Evolutionary conservation across 2,797 vertebrate species (phyloP).

Genomic region (Phrynocephalus forsythii): DNA sequence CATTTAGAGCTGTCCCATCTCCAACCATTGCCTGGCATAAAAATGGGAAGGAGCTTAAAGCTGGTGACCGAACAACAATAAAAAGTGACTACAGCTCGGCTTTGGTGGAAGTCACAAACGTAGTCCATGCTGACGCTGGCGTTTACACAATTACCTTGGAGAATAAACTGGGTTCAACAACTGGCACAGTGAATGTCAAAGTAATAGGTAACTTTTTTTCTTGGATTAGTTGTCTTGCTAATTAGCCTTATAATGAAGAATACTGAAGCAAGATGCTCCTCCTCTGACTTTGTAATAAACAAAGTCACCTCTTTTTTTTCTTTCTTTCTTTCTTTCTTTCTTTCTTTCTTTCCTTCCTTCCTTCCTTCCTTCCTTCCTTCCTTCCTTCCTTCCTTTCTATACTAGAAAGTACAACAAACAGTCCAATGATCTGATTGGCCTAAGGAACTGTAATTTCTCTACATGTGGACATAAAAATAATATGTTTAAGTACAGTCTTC

Average conservation of each 20-base stretch:
- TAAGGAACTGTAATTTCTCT: slow-evolving; percentile 3
- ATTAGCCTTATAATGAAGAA: background rate
- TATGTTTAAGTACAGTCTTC: slow-evolving; percentile 25
- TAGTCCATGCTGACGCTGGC: slow-evolving; percentile 90
- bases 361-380: no score
- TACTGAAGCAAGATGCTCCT: background rate
- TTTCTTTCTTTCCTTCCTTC: no score
- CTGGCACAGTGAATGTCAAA: slow-evolving; percentile 95
- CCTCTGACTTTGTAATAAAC: background rate
- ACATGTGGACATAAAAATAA: background rate
- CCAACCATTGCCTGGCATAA: slow-evolving; percentile 96
- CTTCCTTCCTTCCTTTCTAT: no score
- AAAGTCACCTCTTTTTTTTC: no score
- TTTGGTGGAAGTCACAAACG: slow-evolving; percentile 89
- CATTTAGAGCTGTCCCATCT: slow-evolving; percentile 91
- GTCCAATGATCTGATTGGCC: background rate
- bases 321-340: no score
- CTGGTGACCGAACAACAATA: slow-evolving; percentile 86
- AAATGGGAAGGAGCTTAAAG: slow-evolving; percentile 93
- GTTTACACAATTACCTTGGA: slow-evolving; percentile 95
- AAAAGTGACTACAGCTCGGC: slow-evolving; percentile 90
- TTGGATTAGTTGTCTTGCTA: slow-evolving; percentile 16
- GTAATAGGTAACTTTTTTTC: slow-evolving; percentile 88
- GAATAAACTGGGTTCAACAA: slow-evolving; percentile 91
- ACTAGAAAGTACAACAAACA: background rate